Percentiles rank a stretch among this genome's conserved stretches.
Conservation (phyloP, 2,888 invertebrate genomes). For the Caenorhabditis sp. region DNA sequence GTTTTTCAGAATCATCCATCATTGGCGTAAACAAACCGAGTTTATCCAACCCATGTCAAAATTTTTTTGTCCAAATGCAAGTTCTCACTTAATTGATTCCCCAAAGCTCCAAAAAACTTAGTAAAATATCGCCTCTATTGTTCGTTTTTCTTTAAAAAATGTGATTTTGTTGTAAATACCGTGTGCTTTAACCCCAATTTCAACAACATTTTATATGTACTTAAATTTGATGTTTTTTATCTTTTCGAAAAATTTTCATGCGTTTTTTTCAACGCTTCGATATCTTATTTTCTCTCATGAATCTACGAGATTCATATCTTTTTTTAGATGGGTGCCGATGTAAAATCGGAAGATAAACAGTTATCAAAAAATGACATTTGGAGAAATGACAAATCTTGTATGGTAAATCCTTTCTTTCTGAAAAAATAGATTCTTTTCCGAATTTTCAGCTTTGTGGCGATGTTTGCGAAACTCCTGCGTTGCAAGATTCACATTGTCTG, state of each 20-base stretch:
- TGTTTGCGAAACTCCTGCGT: background rate
- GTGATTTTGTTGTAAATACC: background rate
- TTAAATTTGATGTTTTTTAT: background rate
- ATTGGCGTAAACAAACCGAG: conserved; percentile 9
- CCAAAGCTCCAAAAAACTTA: background rate
- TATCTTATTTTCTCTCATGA: background rate
- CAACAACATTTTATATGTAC: background rate
- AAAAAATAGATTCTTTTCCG: background rate
- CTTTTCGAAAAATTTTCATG: conserved; percentile 8
- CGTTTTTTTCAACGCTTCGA: conserved; percentile 4
- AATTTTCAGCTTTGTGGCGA: conserved; percentile 6
- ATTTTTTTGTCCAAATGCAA: background rate
- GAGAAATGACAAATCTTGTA: conserved; percentile 3
- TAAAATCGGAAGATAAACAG: background rate
- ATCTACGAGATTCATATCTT: background rate
- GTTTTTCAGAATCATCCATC: conserved; percentile 36
- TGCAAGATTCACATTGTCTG: background rate
- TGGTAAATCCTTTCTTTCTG: background rate
- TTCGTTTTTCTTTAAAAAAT: background rate
- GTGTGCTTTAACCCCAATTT: background rate
- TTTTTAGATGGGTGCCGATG: background rate
- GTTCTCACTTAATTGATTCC: conserved; percentile 1
- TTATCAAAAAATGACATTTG: conserved; percentile 9
- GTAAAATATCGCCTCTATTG: background rate
- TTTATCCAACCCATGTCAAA: conserved; percentile 3